Evolutionary conservation across 2,888 invertebrate genomes (phyloP), one percentile per base, ranked within the genome.

Genomic region (Drosophila putrida): DNA sequence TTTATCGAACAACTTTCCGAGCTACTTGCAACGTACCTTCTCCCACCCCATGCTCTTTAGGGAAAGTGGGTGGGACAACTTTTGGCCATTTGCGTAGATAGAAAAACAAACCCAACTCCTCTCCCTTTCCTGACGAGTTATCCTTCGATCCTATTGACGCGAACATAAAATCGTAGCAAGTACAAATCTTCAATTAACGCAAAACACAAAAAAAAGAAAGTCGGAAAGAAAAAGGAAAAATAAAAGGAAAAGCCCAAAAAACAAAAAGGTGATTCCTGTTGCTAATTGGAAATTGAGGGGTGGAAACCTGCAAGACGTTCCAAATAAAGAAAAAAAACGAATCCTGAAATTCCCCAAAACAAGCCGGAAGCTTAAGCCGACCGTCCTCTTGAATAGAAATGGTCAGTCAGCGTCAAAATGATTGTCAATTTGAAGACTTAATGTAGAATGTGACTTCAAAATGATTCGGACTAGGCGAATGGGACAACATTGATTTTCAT

Each of bases 221-320:
- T 50, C 49, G 59, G 28, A 66, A 20, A 46, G 55, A 9, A 25
- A 33, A 50, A 27, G 43, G 35, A 35, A 57, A 46, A 43, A 38
- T 13, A 55, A 58, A 55, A 38, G 28, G 43, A 54, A 68, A 47
- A 54, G 58, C 53, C 46, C 49, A 35, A 60, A 41, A 58, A 10
- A 31, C 6, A 38, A 41, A 87, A 84, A 85, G 90, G 83, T 88
- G 83, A 84, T 89, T 88, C 74, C 88, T 85, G 83, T 62, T 88
- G 83, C 83, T 89, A 84, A 84, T 84, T 84, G 83, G 90, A 84
- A 89, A 88, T 59, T 54, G 88, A 86, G 79, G 82, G 88, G 68
- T 35, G 43, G 49, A 39, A 35, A 54, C 33, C 41, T 54, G 54
- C 54, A 39, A 43, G 44, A 39, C 4, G 35, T 43, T 33, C 36